Percentiles rank a stretch among this genome's conserved stretches.
These are phyloP conservation scores for Wiebesia pumilae DNA, from an alignment of 1,140 invertebrate genomes.

Conservation along the genomic window DNA sequence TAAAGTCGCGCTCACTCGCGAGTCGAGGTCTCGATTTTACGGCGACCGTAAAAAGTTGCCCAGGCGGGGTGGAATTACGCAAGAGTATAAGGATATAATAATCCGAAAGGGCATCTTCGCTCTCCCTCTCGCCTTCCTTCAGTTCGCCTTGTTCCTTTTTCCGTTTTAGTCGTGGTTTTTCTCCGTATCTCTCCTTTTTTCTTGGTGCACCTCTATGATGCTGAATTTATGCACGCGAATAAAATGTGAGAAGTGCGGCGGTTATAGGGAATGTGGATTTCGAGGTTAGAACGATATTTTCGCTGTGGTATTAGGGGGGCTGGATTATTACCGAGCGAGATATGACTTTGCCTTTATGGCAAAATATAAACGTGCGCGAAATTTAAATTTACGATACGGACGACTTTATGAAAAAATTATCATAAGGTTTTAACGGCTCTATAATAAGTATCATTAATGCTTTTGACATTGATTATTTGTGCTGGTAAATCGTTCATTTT, in stretches of 20 bases:
- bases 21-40: slow-evolving; percentile 62
- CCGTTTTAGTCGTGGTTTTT: background rate
- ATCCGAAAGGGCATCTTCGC: slow-evolving; percentile 19
- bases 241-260: slow-evolving; percentile 13
- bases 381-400: slow-evolving; percentile 20
- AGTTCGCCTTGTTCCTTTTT: background rate
- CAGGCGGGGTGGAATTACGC: slow-evolving; percentile 56
- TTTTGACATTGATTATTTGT: slow-evolving; percentile 28
- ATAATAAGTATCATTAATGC: slow-evolving; percentile 32
- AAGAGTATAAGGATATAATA: slow-evolving; percentile 49
- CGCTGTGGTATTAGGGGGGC: slow-evolving; percentile 5
- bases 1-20: slow-evolving; percentile 61
- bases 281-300: slow-evolving; percentile 39
- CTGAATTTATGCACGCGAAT: slow-evolving; percentile 41
- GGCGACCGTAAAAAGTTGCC: slow-evolving; percentile 59
- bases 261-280: slow-evolving; percentile 38
- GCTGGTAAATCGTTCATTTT: background rate
- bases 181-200: background rate
- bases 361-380: slow-evolving; percentile 20
- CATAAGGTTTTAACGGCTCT: background rate
- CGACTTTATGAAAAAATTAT: background rate
- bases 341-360: slow-evolving; percentile 6
- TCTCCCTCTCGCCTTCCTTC: background rate
- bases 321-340: slow-evolving; percentile 7
- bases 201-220: background rate